phyloP scores from a whole-genome alignment of 2,888 invertebrate genomes.

The Autographa pulchrina region DNA sequence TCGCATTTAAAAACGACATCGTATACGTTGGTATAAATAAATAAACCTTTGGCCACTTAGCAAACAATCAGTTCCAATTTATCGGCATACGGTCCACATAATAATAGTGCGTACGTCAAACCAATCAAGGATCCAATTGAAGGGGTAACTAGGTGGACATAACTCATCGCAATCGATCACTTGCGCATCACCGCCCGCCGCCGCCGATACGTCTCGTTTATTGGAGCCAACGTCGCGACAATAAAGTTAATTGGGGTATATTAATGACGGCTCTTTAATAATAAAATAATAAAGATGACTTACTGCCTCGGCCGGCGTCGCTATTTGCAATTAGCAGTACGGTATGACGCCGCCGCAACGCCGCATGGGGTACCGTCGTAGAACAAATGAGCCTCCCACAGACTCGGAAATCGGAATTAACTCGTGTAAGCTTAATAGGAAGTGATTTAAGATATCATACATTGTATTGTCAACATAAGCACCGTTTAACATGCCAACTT shows the following conservation, averaged over 20 bases:
- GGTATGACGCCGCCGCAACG: conserved; percentile 26
- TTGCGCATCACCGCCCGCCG: conserved; percentile 73
- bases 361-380: conserved; percentile 29
- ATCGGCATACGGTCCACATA: conserved; percentile 76
- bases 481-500: neutral
- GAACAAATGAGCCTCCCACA: conserved; percentile 10
- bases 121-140: conserved; percentile 88
- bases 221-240: conserved; percentile 83
- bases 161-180: conserved; percentile 85
- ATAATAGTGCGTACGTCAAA: conserved; percentile 85
- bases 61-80: conserved; percentile 85
- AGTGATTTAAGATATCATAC: conserved; percentile 9
- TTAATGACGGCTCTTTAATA: conserved; percentile 84
- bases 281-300: conserved; percentile 84
- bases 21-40: conserved; percentile 53
- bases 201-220: conserved; percentile 81
- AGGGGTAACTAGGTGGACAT: conserved; percentile 88
- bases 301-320: conserved; percentile 68
- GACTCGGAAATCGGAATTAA: neutral
- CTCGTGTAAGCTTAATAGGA: conserved; percentile 9
- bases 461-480: conserved; percentile 2
- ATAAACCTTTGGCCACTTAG: conserved; percentile 68
- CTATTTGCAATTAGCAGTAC: conserved; percentile 75
- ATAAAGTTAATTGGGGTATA: conserved; percentile 87
- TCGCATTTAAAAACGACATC: conserved; percentile 45